These are phyloP conservation scores for Oreotrochilus melanogaster DNA, from an alignment of 2,113 vertebrate species.

Conservation along the genomic window DNA sequence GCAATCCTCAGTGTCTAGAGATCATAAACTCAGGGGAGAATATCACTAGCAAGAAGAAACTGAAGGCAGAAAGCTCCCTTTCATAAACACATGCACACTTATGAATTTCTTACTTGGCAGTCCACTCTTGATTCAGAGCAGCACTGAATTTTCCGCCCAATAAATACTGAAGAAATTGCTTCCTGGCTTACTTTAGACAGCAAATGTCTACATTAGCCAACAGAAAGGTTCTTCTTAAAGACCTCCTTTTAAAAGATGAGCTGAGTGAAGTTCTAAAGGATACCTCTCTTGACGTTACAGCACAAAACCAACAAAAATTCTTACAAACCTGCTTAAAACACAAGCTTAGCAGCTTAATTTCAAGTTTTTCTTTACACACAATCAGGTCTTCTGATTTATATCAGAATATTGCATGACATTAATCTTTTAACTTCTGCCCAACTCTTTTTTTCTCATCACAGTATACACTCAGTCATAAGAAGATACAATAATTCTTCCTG, in stretches of 20 bases:
- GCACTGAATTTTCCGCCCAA: background rate
- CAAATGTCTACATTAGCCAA: background rate
- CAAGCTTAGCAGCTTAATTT: background rate
- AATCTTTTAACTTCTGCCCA: background rate
- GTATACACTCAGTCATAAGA: background rate
- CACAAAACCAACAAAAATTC: background rate
- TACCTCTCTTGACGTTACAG: background rate
- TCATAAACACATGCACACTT: background rate
- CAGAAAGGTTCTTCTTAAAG: background rate
- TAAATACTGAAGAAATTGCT: background rate
- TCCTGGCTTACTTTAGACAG: slow-evolving; percentile 20
- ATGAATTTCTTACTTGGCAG: slow-evolving; percentile 24
- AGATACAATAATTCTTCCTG: background rate
- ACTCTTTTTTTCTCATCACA: background rate
- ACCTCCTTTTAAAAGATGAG: background rate
- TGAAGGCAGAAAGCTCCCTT: slow-evolving; percentile 25
- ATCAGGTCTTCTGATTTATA: background rate
- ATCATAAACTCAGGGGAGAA: background rate
- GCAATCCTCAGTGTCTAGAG: background rate
- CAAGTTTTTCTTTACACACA: background rate
- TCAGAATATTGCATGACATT: background rate
- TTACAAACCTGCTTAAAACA: background rate
- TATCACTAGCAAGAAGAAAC: background rate
- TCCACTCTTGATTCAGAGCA: slow-evolving; percentile 7
- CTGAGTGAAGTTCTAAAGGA: background rate